A percentile compares a stretch with the other conserved stretches of the same genome.
Evolutionary conservation across 2,113 vertebrate species (phyloP).

Genomic region (Tor tambroides): DNA sequence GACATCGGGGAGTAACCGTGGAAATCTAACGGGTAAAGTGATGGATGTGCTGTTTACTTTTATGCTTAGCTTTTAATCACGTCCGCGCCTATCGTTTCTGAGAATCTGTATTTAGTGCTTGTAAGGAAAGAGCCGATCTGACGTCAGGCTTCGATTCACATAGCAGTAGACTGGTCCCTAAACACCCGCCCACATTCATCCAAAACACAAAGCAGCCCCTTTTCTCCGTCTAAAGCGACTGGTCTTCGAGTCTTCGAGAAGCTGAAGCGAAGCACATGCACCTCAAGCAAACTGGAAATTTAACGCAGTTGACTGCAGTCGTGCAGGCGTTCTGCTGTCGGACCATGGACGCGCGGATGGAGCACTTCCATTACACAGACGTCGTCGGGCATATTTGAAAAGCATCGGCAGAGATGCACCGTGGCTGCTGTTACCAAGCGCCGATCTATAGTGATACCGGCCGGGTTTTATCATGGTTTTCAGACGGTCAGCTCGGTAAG

Average conservation of each 20-base stretch:
- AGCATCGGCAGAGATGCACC: constrained; percentile 72
- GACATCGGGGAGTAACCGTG: neutral
- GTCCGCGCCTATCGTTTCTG: neutral
- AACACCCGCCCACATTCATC: neutral
- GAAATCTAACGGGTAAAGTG: too few species aligned
- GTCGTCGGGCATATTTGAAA: constrained; percentile 44
- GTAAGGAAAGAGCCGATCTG: neutral
- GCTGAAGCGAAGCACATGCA: neutral
- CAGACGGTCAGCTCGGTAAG: constrained; percentile 78
- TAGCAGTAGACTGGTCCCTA: neutral
- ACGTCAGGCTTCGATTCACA: neutral
- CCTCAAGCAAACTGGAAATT: neutral
- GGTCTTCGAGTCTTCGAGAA: neutral
- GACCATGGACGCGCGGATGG: constrained; percentile 35
- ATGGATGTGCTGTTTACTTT: neutral
- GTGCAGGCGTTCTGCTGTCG: neutral
- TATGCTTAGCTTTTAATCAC: neutral
- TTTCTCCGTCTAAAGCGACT: constrained; percentile 8
- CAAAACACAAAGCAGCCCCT: constrained; percentile 40
- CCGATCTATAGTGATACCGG: constrained; percentile 65
- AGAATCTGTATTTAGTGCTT: neutral
- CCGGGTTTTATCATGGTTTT: constrained; percentile 74
- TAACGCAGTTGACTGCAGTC: neutral
- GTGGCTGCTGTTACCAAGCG: constrained; percentile 59
- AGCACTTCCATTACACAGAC: constrained; percentile 39